These are phyloP conservation scores for Glareola pratincola DNA, from an alignment of 2,113 vertebrate genomes.

Conservation along the genomic window DNA sequence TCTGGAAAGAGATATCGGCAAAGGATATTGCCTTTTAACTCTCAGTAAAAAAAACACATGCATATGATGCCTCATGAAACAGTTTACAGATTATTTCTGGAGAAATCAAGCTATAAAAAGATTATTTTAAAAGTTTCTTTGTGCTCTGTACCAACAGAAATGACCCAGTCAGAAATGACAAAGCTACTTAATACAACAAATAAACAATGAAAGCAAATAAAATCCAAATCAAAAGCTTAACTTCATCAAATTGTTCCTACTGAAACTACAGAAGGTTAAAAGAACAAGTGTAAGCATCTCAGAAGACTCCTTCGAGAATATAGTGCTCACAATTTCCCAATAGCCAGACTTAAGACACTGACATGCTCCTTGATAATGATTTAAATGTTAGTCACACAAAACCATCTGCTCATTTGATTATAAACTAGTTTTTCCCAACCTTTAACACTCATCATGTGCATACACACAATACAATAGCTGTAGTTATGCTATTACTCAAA, in stretches of 20 bases:
- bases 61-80: background rate
- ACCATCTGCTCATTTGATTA: constrained; percentile 22
- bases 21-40: background rate
- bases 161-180: background rate
- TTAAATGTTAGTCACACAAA: constrained; percentile 38
- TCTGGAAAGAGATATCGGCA: background rate
- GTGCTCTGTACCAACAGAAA: background rate
- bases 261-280: background rate
- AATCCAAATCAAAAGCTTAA: background rate
- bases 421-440: constrained; percentile 21
- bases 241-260: background rate
- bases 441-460: constrained; percentile 8
- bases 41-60: background rate
- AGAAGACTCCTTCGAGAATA: background rate
- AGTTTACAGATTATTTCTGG: background rate
- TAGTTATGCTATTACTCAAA: constrained; percentile 17
- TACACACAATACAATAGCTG: background rate
- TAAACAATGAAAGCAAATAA: background rate
- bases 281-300: background rate
- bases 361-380: background rate
- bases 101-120: background rate
- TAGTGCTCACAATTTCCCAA: background rate
- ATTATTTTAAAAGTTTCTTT: background rate
- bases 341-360: background rate
- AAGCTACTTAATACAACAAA: background rate